Evolutionary conservation across 2,888 invertebrate genomes (phyloP), one percentile per base, ranked within the genome.

Genomic region (Rhogogaster chlorosoma): DNA sequence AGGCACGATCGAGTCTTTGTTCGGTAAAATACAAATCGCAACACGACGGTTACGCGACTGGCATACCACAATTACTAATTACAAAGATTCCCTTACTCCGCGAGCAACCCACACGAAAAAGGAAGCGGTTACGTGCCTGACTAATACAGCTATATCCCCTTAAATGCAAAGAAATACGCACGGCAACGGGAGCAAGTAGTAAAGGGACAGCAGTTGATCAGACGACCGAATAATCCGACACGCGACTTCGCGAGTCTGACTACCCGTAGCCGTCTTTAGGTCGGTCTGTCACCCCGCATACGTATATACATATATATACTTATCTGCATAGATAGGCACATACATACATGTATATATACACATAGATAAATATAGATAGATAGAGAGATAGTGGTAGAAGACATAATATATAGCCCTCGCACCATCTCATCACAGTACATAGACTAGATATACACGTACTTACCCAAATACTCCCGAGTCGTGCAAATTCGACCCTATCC

Each of bases 211-310:
- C 29, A 83, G 67, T 83, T 67, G 82, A 67, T 83, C 82, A 49
- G 82, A 64, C 82, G 64, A 83, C 18, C 45, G 64, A 67, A 67
- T 83, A 67, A 83, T 67, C 29, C 12, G 82, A 45, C 82, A 83
- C 82, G 82, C 82, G 67, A 83, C 49, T 42, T 83, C 45, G 82
- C 49, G 42, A 42, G 64, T 26, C 45, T 82, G n/a, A 12, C 45
- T 22, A 12, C 61, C 38, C 22, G 22, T 36, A 18, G 36, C 12
- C 45, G 82, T 67, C 82, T 32, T 42, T 49, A 9, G 67, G 26
- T 64, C 42, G 42, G 45, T 67, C 82, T 45, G 38, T 67, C 82
- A 32, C 42, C 67, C 67, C 42, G 29, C n/a, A 70, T 18, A 32
- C 18, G 36, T 1, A 70, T 32, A 10, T 71, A 71, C 1, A 10